These are phyloP conservation scores for Chlorodrepanis virens DNA, from an alignment of 2,113 vertebrate genomes.

Conservation along the genomic window DNA sequence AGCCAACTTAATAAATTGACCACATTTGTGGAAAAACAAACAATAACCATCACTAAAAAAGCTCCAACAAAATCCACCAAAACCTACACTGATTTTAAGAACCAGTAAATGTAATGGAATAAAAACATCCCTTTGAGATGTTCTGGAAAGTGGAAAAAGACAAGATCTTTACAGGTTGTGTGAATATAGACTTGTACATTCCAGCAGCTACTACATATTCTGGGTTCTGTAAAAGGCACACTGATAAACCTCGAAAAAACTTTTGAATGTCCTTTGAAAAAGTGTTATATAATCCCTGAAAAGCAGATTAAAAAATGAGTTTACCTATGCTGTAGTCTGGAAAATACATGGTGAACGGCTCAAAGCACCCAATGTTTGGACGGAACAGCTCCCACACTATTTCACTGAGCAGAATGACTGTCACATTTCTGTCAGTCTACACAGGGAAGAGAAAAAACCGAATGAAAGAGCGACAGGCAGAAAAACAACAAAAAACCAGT, in stretches of 20 bases:
- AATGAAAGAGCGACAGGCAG: neutral
- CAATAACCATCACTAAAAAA: neutral
- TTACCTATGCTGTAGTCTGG: constrained; percentile 98
- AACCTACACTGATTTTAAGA: neutral
- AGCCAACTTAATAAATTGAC: neutral
- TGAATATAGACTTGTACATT: neutral
- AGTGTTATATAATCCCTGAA: accelerated
- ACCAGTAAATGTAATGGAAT: neutral
- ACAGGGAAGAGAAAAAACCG: neutral
- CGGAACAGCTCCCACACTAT: constrained; percentile 95
- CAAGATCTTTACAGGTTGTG: neutral
- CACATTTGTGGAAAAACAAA: neutral
- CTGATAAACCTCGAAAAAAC: neutral
- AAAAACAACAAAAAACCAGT: neutral
- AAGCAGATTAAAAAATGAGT: neutral
- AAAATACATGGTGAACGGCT: constrained; percentile 90
- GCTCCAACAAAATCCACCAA: neutral
- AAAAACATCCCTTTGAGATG: neutral
- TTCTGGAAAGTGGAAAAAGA: neutral
- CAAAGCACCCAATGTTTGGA: constrained; percentile 87
- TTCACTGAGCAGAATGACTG: constrained; percentile 90
- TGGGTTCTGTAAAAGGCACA: neutral
- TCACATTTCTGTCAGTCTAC: constrained; percentile 89
- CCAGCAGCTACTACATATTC: neutral
- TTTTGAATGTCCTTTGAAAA: neutral